These are phyloP conservation scores for Ophraella communa DNA, from an alignment of 2,888 invertebrate species.

Conservation along the genomic window DNA sequence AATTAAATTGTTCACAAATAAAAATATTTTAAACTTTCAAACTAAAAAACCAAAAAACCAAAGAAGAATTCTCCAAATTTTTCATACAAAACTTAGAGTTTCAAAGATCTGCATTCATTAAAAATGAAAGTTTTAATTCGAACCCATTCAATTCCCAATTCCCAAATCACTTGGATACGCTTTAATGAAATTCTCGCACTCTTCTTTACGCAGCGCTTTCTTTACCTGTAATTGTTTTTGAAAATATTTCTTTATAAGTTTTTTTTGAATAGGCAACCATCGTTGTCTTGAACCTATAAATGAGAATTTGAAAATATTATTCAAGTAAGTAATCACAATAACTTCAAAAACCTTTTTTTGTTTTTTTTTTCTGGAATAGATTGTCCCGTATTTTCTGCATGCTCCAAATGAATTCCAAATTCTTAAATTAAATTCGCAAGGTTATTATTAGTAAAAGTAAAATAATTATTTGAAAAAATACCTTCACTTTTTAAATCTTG, in stretches of 20 bases:
- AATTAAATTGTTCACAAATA: no score
- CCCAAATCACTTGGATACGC: background rate
- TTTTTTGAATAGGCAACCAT: background rate
- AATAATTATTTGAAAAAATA: no score
- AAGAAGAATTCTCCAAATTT: no score
- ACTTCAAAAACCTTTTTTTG: background rate
- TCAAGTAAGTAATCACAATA: background rate
- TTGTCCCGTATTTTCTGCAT: background rate
- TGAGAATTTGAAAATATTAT: background rate
- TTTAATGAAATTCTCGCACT: background rate
- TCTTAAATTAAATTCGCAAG: no score
- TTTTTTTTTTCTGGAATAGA: background rate
- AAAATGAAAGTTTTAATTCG: no score
- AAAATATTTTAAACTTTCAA: no score
- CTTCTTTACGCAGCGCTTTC: slow-evolving; percentile 7
- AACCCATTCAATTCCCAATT: background rate
- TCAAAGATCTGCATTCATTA: no score
- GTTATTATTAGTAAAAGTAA: no score
- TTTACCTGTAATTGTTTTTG: slow-evolving; percentile 2
- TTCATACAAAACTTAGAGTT: no score
- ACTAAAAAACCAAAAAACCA: no score
- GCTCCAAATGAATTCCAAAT: background rate
- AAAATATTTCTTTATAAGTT: background rate
- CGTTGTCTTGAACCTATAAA: background rate
- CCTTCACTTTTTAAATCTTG: no score